These are phyloP conservation scores for Leptopilina myrica DNA, from an alignment of 2,888 invertebrate genomes.

Conservation along the genomic window DNA sequence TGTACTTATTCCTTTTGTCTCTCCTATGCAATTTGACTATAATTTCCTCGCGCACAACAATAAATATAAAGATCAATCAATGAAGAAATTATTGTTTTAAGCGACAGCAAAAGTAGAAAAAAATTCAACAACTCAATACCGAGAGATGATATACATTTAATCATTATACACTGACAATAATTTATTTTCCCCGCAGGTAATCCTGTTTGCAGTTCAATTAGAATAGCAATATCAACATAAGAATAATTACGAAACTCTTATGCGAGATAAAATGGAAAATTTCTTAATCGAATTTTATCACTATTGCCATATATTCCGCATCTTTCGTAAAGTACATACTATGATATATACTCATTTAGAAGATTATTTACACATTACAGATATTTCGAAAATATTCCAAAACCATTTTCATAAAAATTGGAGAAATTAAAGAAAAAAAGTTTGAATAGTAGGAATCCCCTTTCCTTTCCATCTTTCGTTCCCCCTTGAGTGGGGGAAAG, in stretches of 20 bases:
- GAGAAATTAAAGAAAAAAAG: too few relatives aligned
- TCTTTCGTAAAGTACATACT: not conserved
- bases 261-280: slow-evolving; percentile 3
- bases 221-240: not conserved
- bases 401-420: not conserved
- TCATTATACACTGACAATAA: not conserved
- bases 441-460: too few relatives aligned
- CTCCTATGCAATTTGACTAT: not conserved
- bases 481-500: too few relatives aligned
- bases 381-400: not conserved
- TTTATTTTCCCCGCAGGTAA: not conserved
- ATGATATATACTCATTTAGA: not conserved
- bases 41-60: not conserved
- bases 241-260: not conserved
- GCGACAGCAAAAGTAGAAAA: too few relatives aligned
- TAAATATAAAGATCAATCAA: not conserved
- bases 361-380: not conserved
- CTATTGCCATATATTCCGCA: not conserved
- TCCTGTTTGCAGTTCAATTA: not conserved
- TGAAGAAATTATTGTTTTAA: too few relatives aligned
- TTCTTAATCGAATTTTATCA: not conserved
- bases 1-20: not conserved
- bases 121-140: too few relatives aligned
- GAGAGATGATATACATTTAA: too few relatives aligned
- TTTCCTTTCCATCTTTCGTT: too few relatives aligned